Base-by-base conservation (phyloP, 2,888 invertebrate species). In the Cryptus armator region DNA sequence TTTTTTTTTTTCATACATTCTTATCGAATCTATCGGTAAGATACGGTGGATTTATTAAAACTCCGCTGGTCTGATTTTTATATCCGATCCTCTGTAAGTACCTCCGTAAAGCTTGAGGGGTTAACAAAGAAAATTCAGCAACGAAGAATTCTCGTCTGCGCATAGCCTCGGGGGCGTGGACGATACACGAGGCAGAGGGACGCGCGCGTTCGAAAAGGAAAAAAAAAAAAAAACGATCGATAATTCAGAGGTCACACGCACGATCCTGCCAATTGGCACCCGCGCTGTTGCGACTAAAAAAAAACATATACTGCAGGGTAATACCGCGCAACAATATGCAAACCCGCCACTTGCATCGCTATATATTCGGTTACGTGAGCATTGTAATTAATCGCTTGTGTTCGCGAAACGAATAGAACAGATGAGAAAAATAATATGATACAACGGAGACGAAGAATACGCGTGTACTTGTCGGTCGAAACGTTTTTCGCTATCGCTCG, bases 181-280 rank as follows among this genome's bases (percentile, higher is more conserved):
- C 44, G 56, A 44, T 24, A 46, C 44, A 24, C 5, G 16, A 66
- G 9, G 16, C 10, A 44, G 19, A n/a, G 24, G 29, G 44, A 24
- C 16, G 7, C 16, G 19, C 24, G 37, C 37, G 37, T 37, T 37
- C 37, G 37, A 5, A 37, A 37, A 37, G 37, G 9, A 37, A 37
- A 56, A 19, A 16, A 24, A 56, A 46, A 14, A 46, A 68, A 53
- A 53, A 10, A 56, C 75, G 70, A 24, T 76, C 81, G 62, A 81
- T 71, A 71, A 59, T 78, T 67, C 70, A 59, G 62, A 83, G 79
- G 83, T 80, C 80, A 48, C 62, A 62, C 48, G 62, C 70, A 46
- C 81, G 81, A 81, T 81, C 70, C 75, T 81, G 19, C 19, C 19
- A 56, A 56, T 56, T 56, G 56, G 56, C 56, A 56, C 37, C 37